Percentiles rank a stretch among this genome's conserved stretches.
Conservation (phyloP, 2,113 vertebrate species). For the Pagrus major region DNA sequence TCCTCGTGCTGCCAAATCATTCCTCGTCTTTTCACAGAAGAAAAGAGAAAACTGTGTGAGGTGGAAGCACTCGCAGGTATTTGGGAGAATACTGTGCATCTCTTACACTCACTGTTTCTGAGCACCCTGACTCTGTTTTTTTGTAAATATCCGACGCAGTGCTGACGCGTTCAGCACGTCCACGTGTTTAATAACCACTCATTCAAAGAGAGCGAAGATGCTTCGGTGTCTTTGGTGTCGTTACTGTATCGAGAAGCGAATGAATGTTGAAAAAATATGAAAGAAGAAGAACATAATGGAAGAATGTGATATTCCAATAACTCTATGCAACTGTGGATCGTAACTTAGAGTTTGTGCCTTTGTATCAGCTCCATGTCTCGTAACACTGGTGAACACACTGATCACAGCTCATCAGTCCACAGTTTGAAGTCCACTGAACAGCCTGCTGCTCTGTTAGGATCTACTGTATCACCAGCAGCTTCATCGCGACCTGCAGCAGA, state of each 20-base stretch:
- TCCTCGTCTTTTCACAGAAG: slow-evolving; percentile 62
- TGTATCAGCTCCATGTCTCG: slow-evolving; percentile 66
- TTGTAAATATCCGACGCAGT: slow-evolving; percentile 65
- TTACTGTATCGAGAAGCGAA: slow-evolving; percentile 70
- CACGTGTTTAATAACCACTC: slow-evolving; percentile 74
- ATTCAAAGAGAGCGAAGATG: slow-evolving; percentile 40
- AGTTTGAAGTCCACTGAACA: slow-evolving; percentile 63
- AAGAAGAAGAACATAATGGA: slow-evolving; percentile 14
- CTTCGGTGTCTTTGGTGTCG: slow-evolving; percentile 57
- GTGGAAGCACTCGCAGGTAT: slow-evolving; percentile 26
- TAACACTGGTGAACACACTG: slow-evolving; percentile 71
- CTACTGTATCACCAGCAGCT: slow-evolving; percentile 68
- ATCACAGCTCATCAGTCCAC: slow-evolving; percentile 38
- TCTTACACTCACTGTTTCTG: slow-evolving; percentile 30
- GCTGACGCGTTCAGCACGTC: slow-evolving; percentile 30
- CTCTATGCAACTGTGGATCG: slow-evolving; percentile 64
- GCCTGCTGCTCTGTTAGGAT: slow-evolving; percentile 48
- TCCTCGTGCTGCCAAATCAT: slow-evolving; percentile 60
- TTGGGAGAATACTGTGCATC: slow-evolving; percentile 21
- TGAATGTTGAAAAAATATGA: slow-evolving; percentile 57
- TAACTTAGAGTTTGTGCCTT: slow-evolving; percentile 43
- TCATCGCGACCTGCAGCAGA: slow-evolving; percentile 42
- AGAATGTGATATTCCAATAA: slow-evolving; percentile 52
- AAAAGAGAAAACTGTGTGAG: slow-evolving; percentile 15
- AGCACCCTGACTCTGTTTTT: slow-evolving; percentile 27